These are phyloP conservation scores for Hippocampus comes DNA, from an alignment of 2,113 vertebrate genomes.

Conservation along the genomic window DNA sequence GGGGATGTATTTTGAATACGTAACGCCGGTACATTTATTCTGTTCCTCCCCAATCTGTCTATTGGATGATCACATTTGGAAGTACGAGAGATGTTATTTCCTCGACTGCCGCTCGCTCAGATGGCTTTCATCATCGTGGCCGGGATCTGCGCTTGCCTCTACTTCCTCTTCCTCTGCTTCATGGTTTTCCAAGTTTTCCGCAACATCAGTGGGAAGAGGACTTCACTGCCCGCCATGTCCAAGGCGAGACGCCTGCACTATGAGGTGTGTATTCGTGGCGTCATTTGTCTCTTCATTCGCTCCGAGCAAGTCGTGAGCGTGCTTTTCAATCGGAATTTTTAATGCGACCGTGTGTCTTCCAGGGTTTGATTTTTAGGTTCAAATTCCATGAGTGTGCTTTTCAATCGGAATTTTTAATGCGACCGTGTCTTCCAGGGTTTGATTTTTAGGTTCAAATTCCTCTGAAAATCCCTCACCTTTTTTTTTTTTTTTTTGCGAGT, in stretches of 20 bases:
- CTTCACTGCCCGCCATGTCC: conserved; percentile 90
- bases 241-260: conserved; percentile 92
- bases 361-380: conserved; percentile 98
- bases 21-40: too few relatives aligned
- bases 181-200: conserved; percentile 98
- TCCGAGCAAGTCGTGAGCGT: neutral
- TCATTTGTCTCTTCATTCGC: neutral
- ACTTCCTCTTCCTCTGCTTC: conserved; percentile 97
- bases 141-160: conserved; percentile 94
- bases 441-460: conserved; percentile 98
- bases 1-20: too few relatives aligned
- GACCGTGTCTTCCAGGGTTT: conserved; percentile 76
- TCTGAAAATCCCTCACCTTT: neutral
- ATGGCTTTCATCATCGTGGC: conserved; percentile 98
- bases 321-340: neutral
- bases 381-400: conserved; percentile 74
- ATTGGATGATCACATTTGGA: too few relatives aligned
- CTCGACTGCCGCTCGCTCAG: conserved; percentile 69
- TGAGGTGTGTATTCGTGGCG: conserved; percentile 69
- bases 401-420: neutral
- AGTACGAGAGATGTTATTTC: conserved; percentile 7
- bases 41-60: too few relatives aligned
- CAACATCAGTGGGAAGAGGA: conserved; percentile 93
- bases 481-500: too few relatives aligned
- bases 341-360: neutral